Base-by-base conservation (phyloP, 2,888 invertebrate species). In the Synanthedon myopaeformis region DNA sequence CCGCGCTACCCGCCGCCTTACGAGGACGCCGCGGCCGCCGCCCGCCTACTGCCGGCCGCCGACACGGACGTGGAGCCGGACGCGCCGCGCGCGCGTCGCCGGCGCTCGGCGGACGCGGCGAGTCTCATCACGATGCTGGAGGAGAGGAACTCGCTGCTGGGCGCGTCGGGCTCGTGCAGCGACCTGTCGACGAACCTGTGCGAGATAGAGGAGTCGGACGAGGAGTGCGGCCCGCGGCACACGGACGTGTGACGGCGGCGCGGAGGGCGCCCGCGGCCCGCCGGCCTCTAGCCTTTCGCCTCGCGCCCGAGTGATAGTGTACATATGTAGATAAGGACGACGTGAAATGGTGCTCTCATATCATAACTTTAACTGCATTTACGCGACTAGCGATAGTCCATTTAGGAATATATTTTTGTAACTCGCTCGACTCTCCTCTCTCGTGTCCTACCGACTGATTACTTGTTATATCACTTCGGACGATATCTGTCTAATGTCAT, bases 171-270 rank as follows among this genome's bases (percentile, higher is more conserved):
- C 59, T 96, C 96, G 65, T 92, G 93, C 77, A 96, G 96, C 82
- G 95, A 96, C 82, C 89, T 96, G 64, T 96, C 96, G 53, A 92
- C 94, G 53, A 92, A 93, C 76, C 89, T 97, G 60, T 97, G 97
- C 89, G 97, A 97, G 89, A 96, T 97, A 70, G 96, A 96, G 82
- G 95, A 95, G 81, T 94, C 94, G 51, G 95, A 95, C 75, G 91
- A 90, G 68, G 94, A 94, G 79, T n/a, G 45, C 12, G 45, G 41
- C 58, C 61, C 73, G 66, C 70, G 75, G 0, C 78, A 74, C 72
- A 75, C 80, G 56, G 79, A 71, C 74, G 82, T 81, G 79, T 82
- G 82, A 81, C 81, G 73, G 55, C 65, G 75, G 75, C 72, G 65
- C 68, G 71, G 73, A 72, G 76, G 70, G 60, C 58, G 53, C 53